These are phyloP conservation scores for Heteromyza rotundicornis DNA, from an alignment of 2,888 invertebrate species.

Conservation along the genomic window DNA sequence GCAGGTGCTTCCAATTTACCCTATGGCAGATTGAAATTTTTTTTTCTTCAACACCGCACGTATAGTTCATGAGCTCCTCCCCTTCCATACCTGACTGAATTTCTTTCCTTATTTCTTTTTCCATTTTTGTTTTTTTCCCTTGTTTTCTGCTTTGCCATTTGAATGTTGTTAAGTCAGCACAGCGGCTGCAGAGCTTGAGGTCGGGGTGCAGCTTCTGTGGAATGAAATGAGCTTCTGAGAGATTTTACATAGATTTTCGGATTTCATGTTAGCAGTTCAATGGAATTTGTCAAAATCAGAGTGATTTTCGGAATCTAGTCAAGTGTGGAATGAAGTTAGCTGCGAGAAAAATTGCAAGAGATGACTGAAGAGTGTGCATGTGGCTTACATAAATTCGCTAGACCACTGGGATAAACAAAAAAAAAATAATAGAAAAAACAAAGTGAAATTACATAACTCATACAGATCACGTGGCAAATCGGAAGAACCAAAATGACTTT, in stretches of 20 bases:
- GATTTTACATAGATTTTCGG: constrained; percentile 11
- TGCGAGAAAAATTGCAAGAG: neutral
- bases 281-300: constrained; percentile 35
- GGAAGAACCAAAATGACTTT: too few species aligned
- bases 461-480: too few species aligned
- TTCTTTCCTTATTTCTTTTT: neutral
- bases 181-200: neutral
- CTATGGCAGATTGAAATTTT: too few species aligned
- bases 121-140: neutral
- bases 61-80: too few species aligned
- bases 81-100: too few species aligned
- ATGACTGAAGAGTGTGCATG: too few species aligned
- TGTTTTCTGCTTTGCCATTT: neutral
- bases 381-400: too few species aligned
- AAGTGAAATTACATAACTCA: too few species aligned
- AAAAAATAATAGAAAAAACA: too few species aligned
- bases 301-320: constrained; percentile 36
- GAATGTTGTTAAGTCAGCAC: constrained; percentile 11
- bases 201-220: neutral
- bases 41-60: too few species aligned
- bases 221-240: neutral
- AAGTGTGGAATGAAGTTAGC: constrained; percentile 12
- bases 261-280: constrained; percentile 23
- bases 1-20: too few species aligned
- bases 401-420: too few species aligned